Percentiles rank a stretch among this genome's conserved stretches.
phyloP scores from a whole-genome alignment of 1,140 invertebrate species.

The Orchestia grillus region DNA sequence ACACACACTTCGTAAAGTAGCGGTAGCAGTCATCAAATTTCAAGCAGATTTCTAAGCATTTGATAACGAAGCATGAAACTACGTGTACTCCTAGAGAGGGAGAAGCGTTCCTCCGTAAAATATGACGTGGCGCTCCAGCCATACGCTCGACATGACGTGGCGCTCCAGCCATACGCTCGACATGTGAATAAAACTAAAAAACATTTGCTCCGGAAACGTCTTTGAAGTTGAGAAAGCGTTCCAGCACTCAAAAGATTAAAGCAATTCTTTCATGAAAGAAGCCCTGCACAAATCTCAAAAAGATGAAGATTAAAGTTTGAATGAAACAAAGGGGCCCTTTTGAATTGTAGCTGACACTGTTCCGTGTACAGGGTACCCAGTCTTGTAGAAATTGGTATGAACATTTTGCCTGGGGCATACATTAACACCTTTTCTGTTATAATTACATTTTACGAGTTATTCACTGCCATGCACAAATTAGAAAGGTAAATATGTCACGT shows the following conservation, averaged over 20 bases:
- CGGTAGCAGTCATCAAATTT: background rate
- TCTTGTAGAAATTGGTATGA: background rate
- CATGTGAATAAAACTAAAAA: slow-evolving; percentile 8
- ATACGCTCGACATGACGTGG: background rate
- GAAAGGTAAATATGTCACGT: no score
- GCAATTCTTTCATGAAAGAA: slow-evolving; percentile 6
- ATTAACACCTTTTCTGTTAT: no score
- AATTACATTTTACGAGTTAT: no score
- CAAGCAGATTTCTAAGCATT: background rate
- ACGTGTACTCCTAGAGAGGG: background rate
- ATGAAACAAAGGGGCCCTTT: background rate
- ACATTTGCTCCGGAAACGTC: slow-evolving; percentile 25
- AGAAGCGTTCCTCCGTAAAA: background rate
- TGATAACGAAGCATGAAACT: background rate
- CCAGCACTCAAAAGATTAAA: slow-evolving; percentile 23
- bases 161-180: background rate
- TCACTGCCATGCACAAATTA: no score
- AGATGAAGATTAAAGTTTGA: slow-evolving; percentile 31
- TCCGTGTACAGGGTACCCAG: background rate
- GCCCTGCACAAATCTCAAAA: background rate
- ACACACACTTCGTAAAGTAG: background rate
- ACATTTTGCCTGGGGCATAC: no score
- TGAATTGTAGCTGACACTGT: background rate
- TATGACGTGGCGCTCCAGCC: background rate
- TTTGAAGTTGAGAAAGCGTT: slow-evolving; percentile 25